A percentile compares a stretch with the other conserved stretches of the same genome.
Conservation (phyloP, 2,797 vertebrate genomes). For the Etheostoma perlongum region DNA sequence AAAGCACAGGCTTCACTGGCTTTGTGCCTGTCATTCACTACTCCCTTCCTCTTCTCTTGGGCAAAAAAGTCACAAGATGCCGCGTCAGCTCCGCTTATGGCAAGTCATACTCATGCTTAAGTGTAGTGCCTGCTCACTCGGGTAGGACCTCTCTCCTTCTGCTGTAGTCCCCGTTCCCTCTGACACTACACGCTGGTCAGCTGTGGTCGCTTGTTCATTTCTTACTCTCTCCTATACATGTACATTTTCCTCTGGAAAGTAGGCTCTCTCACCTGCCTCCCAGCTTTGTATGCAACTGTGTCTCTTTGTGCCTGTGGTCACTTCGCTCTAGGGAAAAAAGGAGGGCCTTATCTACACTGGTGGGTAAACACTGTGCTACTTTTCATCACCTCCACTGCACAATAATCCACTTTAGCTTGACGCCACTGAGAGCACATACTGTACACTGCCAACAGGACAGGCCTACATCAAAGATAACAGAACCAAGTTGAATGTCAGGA, state of each 20-base stretch:
- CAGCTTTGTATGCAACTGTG: conserved; percentile 17
- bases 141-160: conserved; percentile 9
- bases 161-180: conserved; percentile 6
- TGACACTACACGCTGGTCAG: conserved; percentile 7
- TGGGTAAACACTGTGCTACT: conserved; percentile 75
- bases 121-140: conserved; percentile 15
- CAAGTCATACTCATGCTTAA: conserved; percentile 49
- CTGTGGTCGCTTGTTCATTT: not conserved
- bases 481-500: conserved; percentile 61
- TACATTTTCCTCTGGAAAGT: conserved; percentile 11
- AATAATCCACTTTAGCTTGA: conserved; percentile 40
- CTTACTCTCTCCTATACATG: conserved; percentile 1
- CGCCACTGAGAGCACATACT: conserved; percentile 11
- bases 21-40: conserved; percentile 58
- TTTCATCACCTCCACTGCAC: conserved; percentile 72
- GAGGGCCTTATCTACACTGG: conserved; percentile 78
- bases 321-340: conserved; percentile 73
- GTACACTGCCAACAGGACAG: conserved; percentile 43
- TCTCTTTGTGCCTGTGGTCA: conserved; percentile 43
- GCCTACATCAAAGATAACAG: conserved; percentile 55
- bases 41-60: conserved; percentile 64
- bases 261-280: conserved; percentile 38
- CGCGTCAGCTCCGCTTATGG: conserved; percentile 51
- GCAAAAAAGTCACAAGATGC: conserved; percentile 76
- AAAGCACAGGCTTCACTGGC: conserved; percentile 42